phyloP scores from a whole-genome alignment of 2,888 invertebrate genomes.

The Andrena flavipes region DNA sequence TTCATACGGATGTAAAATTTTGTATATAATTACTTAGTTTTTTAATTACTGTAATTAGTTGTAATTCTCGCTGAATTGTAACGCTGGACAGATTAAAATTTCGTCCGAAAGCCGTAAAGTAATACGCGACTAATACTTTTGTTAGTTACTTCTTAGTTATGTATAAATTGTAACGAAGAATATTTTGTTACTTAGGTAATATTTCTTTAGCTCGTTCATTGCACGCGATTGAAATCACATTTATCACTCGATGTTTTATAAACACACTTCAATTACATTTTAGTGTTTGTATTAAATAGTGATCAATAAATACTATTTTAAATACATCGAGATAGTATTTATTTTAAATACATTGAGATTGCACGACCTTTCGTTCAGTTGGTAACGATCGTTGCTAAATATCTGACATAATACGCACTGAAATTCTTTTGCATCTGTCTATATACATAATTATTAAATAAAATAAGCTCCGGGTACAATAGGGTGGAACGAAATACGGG shows the following conservation, averaged over 20 bases:
- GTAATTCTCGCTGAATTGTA: conserved; percentile 8
- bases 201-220: conserved; percentile 34
- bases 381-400: conserved; percentile 20
- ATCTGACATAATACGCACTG: conserved; percentile 8
- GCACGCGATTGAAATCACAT: conserved; percentile 20
- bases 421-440: background rate
- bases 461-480: conserved; percentile 16
- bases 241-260: conserved; percentile 28
- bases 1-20: conserved; percentile 10
- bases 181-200: conserved; percentile 9
- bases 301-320: conserved; percentile 32
- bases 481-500: too few relatives aligned
- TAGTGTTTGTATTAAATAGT: conserved; percentile 19
- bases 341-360: conserved; percentile 6
- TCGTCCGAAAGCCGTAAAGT: conserved; percentile 22
- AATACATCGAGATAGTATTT: conserved; percentile 10
- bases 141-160: conserved; percentile 6
- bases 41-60: conserved; percentile 3
- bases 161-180: conserved; percentile 13
- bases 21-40: conserved; percentile 11
- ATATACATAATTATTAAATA: conserved; percentile 21
- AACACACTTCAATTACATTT: conserved; percentile 13
- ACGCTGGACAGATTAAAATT: conserved; percentile 11
- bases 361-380: background rate
- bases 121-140: background rate